Evolutionary conservation across 2,113 vertebrate species (phyloP).

Genomic region (Myotis davidii): DNA sequence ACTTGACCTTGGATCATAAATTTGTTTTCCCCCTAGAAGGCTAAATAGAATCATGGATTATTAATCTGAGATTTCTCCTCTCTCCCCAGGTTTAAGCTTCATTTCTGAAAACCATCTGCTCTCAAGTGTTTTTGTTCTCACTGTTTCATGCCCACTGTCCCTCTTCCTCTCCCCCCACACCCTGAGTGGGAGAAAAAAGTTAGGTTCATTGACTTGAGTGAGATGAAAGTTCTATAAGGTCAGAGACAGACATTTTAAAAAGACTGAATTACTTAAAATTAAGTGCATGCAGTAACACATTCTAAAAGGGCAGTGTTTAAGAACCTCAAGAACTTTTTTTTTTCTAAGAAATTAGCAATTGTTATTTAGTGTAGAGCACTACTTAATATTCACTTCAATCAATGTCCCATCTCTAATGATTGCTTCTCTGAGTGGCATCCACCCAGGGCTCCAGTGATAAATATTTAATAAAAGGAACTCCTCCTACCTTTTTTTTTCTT

Average conservation of each 20-base stretch:
- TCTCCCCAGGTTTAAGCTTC: not conserved
- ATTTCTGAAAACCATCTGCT: not conserved
- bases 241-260: conserved; percentile 29
- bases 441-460: conserved; percentile 64
- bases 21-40: not conserved
- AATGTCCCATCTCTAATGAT: conserved; percentile 62
- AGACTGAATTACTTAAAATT: conserved; percentile 60
- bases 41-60: not conserved
- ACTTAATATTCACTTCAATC: conserved; percentile 72
- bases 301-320: conserved; percentile 31
- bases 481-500: conserved; percentile 46
- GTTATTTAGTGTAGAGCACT: conserved; percentile 45
- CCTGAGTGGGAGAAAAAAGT: not conserved
- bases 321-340: conserved; percentile 54
- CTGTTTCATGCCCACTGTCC: accelerated
- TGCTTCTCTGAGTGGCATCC: conserved; percentile 57
- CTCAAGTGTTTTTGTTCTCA: not conserved
- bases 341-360: conserved; percentile 46
- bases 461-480: conserved; percentile 77
- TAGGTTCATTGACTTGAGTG: not conserved
- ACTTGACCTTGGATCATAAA: not conserved
- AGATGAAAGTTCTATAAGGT: conserved; percentile 23
- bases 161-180: not conserved
- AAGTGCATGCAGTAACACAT: not conserved
- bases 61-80: conserved; percentile 6